Percentiles rank a stretch among this genome's conserved stretches.
Conservation (phyloP, 1,140 invertebrate genomes). For the Drosophila rufa region DNA sequence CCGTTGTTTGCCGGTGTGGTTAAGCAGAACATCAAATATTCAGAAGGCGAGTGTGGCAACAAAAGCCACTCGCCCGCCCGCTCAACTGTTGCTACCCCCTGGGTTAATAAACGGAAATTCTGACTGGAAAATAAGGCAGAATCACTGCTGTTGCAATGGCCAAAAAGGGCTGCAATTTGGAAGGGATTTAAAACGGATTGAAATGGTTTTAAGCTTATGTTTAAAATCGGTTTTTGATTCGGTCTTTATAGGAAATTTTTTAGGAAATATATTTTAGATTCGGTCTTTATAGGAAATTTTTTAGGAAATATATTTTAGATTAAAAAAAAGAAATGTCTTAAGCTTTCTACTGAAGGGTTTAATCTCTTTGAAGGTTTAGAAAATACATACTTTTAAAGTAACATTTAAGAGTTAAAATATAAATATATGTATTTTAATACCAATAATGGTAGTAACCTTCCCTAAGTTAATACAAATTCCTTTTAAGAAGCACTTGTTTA, state of each 20-base stretch:
- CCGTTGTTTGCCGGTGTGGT: conserved; percentile 3
- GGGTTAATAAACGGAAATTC: conserved; percentile 16
- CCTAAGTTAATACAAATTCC: no score
- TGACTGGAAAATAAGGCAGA: neutral
- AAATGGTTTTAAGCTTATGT: no score
- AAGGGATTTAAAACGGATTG: neutral
- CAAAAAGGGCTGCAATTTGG: neutral
- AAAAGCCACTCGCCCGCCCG: conserved; percentile 8
- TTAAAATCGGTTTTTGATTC: neutral
- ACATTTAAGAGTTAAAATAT: neutral
- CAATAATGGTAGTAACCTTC: no score
- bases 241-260: neutral
- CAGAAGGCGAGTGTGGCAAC: conserved; percentile 31
- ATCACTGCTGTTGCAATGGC: neutral
- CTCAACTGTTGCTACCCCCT: conserved; percentile 16
- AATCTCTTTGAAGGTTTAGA: no score
- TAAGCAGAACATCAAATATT: conserved; percentile 48
- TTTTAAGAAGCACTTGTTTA: no score
- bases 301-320: no score
- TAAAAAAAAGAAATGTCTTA: neutral
- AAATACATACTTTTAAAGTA: neutral
- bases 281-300: neutral
- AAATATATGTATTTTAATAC: no score
- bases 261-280: no score
- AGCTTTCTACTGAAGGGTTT: no score